A percentile compares a stretch with the other conserved stretches of the same genome.
Evolutionary conservation across 2,888 invertebrate species (phyloP).

Genomic region (Panzeria rudis): DNA sequence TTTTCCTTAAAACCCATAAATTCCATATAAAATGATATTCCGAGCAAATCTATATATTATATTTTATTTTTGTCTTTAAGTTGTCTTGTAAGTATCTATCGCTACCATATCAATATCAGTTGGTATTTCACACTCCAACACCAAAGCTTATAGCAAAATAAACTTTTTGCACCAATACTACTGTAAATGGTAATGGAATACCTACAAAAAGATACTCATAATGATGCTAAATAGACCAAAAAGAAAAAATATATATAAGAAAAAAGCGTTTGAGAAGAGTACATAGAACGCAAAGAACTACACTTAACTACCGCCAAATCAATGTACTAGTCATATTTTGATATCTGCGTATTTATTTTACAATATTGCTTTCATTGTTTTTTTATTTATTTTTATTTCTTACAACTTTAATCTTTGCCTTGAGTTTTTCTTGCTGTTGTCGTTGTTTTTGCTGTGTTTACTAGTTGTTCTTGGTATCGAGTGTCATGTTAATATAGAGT

Average conservation of each 20-base stretch:
- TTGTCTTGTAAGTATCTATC: conserved; percentile 18
- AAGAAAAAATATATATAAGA: too few species aligned
- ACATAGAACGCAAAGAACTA: not conserved
- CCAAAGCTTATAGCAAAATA: conserved; percentile 33
- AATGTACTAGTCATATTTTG: conserved; percentile 65
- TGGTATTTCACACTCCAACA: conserved; percentile 70
- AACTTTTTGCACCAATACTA: conserved; percentile 25
- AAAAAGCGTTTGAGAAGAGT: conserved; percentile 1
- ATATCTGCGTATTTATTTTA: conserved; percentile 39
- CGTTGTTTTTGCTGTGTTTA: conserved; percentile 47
- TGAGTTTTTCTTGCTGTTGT: conserved; percentile 28
- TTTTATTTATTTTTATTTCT: conserved; percentile 13
- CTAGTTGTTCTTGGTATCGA: conserved; percentile 61
- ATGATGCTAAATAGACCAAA: not conserved
- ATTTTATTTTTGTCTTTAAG: not conserved
- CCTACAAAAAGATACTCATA: conserved; percentile 2
- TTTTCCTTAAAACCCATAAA: conserved; percentile 11
- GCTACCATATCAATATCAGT: conserved; percentile 56
- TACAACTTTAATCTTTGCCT: conserved; percentile 20
- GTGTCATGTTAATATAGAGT: conserved; percentile 69
- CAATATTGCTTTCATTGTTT: conserved; percentile 5
- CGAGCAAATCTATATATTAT: not conserved
- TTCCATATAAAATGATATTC: conserved; percentile 38
- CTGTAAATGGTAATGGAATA: conserved; percentile 20
- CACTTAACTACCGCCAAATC: conserved; percentile 65